Evolutionary conservation across 2,797 vertebrate genomes (phyloP), one percentile per base, ranked within the genome.

Genomic region (Leptatherina wallacei): DNA sequence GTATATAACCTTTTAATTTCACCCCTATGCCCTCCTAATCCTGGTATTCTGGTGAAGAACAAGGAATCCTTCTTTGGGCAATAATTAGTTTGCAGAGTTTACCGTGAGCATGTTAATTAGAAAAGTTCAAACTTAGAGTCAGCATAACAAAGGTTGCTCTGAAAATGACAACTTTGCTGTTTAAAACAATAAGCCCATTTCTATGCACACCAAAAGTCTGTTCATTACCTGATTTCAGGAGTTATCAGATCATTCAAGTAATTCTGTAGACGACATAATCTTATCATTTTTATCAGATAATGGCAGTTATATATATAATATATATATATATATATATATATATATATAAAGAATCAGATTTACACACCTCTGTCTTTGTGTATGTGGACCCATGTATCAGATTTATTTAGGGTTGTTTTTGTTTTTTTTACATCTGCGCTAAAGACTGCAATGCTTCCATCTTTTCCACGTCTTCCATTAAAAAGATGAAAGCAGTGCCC

Each of bases 1-100:
- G 67, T 77, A 63, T 63, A 35, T 47, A 69, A 51, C 77, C 59
- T 55, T 62, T 82, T 83, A 51, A 72, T 87, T 82, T 66, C 61
- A 29, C 51, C 75, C 51, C 52, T 12, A 55, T 73, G 71, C 35
- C 36, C 59, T 29, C 10, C 67, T 85, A 83, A 64, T 61, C 35
- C 42, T 47, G 2, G 38, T 69, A 58, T 54, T 42, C 71, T 82
- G 76, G 61, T 40, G 65, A 71, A 55, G 61, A 64, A 58, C 54
- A 38, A 32, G 14, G 62, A 71, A 81, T 83, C 75, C 71, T 90
- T 88, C 79, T 75, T 55, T 36, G 54, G 47, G 66, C 71, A 77
- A 77, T 87, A 85, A 88, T 91, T 84, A 78, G 66, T 78, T 84
- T 74, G 35, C 61, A 32, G 40, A 69, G 40, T 77, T 80, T 86